A percentile compares a stretch with the other conserved stretches of the same genome.
phyloP scores from a whole-genome alignment of 2,797 vertebrate species.

The Falco rusticolus region DNA sequence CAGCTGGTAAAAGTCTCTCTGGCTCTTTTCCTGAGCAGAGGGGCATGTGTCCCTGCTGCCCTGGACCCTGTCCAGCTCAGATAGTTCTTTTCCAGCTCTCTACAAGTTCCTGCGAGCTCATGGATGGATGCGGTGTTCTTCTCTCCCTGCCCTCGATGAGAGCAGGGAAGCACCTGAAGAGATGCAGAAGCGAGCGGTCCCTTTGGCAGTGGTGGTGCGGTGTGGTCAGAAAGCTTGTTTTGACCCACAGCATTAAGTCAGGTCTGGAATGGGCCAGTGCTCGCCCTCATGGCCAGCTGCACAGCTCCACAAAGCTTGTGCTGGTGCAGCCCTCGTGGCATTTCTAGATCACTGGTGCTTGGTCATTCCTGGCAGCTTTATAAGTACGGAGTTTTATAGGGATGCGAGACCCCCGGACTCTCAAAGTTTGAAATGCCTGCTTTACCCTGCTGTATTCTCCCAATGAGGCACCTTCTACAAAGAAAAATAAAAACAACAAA shows the following conservation, averaged over 20 bases:
- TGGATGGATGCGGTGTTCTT: background rate
- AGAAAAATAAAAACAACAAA: accelerated
- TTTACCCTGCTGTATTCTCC: accelerated
- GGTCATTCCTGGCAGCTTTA: background rate
- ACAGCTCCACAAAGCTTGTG: background rate
- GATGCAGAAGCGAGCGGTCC: background rate
- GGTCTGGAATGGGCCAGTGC: accelerated
- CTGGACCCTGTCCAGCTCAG: background rate
- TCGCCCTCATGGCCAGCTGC: accelerated
- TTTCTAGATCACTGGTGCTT: background rate
- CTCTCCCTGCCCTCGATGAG: background rate
- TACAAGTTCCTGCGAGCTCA: background rate
- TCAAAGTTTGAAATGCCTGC: background rate
- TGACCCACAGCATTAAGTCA: accelerated
- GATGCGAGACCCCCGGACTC: background rate
- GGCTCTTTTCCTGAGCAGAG: background rate
- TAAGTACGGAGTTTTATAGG: accelerated
- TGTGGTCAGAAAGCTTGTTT: background rate
- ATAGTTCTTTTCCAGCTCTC: background rate
- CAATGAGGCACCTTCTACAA: accelerated
- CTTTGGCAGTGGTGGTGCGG: accelerated
- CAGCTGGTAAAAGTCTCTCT: background rate
- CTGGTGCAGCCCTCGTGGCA: background rate
- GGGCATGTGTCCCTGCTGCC: background rate
- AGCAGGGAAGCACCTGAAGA: background rate